Evolutionary conservation across 2,113 vertebrate species (phyloP), one percentile per base, ranked within the genome.

Genomic region (Perca schrenkii): DNA sequence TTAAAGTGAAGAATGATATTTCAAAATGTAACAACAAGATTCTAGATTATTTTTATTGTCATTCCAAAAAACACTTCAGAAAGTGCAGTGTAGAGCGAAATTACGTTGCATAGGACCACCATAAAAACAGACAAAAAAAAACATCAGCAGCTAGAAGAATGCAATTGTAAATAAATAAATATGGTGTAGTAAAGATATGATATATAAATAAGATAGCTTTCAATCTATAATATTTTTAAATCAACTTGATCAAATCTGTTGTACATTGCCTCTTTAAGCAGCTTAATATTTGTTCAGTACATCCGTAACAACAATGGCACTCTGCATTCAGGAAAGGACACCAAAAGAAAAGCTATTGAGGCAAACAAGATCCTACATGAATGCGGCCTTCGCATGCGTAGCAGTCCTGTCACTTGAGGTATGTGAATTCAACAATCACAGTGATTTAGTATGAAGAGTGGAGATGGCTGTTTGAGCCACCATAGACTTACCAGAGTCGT

Each of bases 401-500:
- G 56, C 65, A 56, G 53, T 81, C 58, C 65, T 84, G 83, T 90
- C 84, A 82, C 49, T 60, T 25, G 22, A 88, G 78, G 86, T 90
- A 91, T 93, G 88, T 65, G 72, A 88, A 74, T 67, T 66, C 63
- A 70, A 72, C 83, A 70, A 73, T 85, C 82, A 31, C 60, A 63
- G 70, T 77, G 78, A 87, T 88, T 90, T 73, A 87, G 40, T 67
- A 43, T 16, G 68, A 71, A 22, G 67, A 72, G 88, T 28, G 64
- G 73, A 66, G 80, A 13, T 57, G 58, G 19, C 56, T 6, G 11
- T 46, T 71, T 19, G 31, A 43, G 77, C 13, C 17, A 66, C 31
- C 1, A 12, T 78, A 86, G 52, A 88, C 97, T 96, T 97, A 99
- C 98, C 98, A 60, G 98, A 99, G 95, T 99, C 98, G 80, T 99